Percentiles rank a stretch among this genome's conserved stretches.
These are phyloP conservation scores for Poeciliopsis turrubarensis DNA, from an alignment of 2,113 vertebrate species.

Conservation along the genomic window DNA sequence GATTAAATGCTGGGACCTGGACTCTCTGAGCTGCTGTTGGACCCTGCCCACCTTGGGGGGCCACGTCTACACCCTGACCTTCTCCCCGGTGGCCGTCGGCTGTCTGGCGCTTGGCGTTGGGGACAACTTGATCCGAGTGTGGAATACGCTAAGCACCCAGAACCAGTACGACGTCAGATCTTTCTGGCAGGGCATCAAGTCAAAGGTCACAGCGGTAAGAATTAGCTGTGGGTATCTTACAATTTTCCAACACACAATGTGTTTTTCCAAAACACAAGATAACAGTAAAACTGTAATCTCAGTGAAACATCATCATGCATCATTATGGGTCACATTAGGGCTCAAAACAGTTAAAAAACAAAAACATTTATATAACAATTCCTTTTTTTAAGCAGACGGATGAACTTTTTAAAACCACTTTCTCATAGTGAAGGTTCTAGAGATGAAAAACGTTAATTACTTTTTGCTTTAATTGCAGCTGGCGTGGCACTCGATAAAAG, in stretches of 20 bases:
- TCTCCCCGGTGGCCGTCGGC: slow-evolving; percentile 89
- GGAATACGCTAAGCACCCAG: slow-evolving; percentile 90
- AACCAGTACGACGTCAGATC: slow-evolving; percentile 88
- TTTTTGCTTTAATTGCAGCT: slow-evolving; percentile 77
- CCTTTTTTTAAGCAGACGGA: no score
- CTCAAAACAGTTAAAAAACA: no score
- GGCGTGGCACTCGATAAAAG: slow-evolving; percentile 91
- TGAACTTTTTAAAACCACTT: no score
- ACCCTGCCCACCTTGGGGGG: slow-evolving; percentile 92
- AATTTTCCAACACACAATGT: no score
- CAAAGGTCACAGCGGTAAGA: slow-evolving; percentile 95
- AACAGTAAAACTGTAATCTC: no score
- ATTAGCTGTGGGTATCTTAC: neutral
- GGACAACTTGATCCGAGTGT: slow-evolving; percentile 93
- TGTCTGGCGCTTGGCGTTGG: slow-evolving; percentile 91
- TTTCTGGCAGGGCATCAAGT: slow-evolving; percentile 96
- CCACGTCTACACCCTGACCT: slow-evolving; percentile 88
- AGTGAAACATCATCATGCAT: no score
- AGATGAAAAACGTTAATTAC: neutral
- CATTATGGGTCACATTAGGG: no score
- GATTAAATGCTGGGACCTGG: slow-evolving; percentile 96
- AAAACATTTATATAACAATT: no score
- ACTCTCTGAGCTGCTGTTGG: slow-evolving; percentile 89
- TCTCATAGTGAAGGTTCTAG: no score
- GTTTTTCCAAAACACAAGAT: no score